phyloP scores from a whole-genome alignment of 2,797 vertebrate species.

The Oreortyx pictus region DNA sequence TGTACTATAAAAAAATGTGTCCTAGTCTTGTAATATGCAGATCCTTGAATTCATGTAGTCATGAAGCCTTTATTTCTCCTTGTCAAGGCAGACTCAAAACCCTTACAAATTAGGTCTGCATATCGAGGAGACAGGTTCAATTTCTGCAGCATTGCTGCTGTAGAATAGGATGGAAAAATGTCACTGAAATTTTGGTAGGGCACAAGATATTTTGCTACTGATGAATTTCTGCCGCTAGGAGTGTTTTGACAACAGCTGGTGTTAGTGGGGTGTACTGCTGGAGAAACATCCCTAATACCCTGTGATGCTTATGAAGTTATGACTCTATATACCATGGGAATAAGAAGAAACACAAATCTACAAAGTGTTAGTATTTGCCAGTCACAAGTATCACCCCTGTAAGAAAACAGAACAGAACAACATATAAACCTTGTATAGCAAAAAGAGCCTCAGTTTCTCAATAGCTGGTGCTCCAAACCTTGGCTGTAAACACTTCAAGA shows the following conservation, averaged over 20 bases:
- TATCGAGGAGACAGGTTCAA: not conserved
- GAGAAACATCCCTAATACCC: not conserved
- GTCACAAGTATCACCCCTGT: not conserved
- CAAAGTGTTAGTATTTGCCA: not conserved
- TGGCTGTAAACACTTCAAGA: accelerated
- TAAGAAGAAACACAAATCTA: not conserved
- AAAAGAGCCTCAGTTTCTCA: not conserved
- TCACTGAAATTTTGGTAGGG: not conserved
- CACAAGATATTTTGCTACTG: not conserved
- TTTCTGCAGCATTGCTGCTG: not conserved
- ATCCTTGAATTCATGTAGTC: not conserved
- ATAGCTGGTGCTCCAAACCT: not conserved
- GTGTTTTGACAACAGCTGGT: not conserved
- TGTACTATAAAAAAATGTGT: not conserved
- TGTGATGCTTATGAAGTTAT: not conserved
- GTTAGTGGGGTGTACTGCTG: not conserved
- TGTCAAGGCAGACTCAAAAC: not conserved
- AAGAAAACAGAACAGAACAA: not conserved
- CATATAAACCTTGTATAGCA: not conserved
- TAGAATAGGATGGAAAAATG: not conserved
- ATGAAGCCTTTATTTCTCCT: not conserved
- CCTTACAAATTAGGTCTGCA: not conserved
- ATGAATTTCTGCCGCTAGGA: not conserved
- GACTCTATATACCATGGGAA: not conserved
- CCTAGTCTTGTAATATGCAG: not conserved